Evolutionary conservation across 2,113 vertebrate species (phyloP).

Genomic region (Podilymbus podiceps): DNA sequence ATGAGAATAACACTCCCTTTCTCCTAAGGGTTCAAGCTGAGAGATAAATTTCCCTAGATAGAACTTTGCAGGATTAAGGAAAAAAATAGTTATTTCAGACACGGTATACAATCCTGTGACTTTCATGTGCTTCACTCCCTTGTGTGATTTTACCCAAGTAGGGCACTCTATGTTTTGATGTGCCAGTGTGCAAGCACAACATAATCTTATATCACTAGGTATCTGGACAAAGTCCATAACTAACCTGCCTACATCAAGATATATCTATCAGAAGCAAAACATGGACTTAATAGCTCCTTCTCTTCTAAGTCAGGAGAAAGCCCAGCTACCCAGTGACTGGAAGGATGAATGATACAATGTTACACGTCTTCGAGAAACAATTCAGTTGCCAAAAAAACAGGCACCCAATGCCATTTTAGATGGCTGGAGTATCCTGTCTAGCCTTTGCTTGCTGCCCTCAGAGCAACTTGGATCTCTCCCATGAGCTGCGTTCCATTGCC

Average conservation of each 20-base stretch:
- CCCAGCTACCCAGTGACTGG: background rate
- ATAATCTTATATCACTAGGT: background rate
- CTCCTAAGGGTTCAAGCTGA: background rate
- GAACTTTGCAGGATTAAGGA: background rate
- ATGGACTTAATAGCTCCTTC: background rate
- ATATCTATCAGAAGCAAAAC: background rate
- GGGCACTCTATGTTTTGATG: background rate
- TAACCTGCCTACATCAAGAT: background rate
- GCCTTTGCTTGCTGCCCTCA: background rate
- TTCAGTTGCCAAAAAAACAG: background rate
- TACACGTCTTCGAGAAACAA: background rate
- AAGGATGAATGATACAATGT: background rate
- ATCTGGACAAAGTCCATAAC: background rate
- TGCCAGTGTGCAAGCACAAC: background rate
- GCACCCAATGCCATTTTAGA: background rate
- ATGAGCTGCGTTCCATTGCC: background rate
- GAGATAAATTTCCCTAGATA: background rate
- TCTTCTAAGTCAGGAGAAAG: background rate
- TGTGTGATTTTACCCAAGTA: background rate
- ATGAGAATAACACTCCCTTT: background rate
- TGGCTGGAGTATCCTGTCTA: background rate
- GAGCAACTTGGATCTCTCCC: background rate
- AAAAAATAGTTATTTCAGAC: background rate
- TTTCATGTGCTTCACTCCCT: background rate
- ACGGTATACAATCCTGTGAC: too few species aligned